Evolutionary conservation across 2,113 vertebrate genomes (phyloP).

Genomic region (Bufo bufo): DNA sequence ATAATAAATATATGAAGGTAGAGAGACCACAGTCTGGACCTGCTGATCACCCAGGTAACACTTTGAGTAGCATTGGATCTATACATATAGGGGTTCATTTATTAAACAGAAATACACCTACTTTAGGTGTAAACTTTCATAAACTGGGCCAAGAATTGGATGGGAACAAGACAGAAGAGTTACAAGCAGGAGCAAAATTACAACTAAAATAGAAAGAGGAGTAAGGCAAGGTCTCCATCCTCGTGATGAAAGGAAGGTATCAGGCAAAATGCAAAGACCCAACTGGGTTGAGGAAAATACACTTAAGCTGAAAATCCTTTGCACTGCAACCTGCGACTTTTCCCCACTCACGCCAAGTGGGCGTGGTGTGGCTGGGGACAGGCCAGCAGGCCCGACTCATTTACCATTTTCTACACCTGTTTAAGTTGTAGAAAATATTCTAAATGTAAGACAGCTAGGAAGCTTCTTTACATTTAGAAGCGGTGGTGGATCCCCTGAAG

Average conservation of each 20-base stretch:
- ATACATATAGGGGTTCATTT: too few species aligned
- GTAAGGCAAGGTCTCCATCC: neutral
- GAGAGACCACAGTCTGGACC: slow-evolving; percentile 63
- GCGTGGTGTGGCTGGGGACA: too few species aligned
- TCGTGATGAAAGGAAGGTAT: neutral
- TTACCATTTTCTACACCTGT: too few species aligned
- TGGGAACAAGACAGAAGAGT: neutral
- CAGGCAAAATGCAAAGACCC: neutral
- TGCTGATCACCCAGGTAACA: neutral
- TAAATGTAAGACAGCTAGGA: too few species aligned
- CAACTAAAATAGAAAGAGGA: neutral
- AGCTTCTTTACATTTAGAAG: too few species aligned
- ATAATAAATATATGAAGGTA: slow-evolving; percentile 78
- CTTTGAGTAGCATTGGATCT: neutral
- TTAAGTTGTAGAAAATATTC: too few species aligned
- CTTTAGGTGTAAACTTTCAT: neutral
- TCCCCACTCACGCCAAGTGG: too few species aligned
- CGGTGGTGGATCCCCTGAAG: too few species aligned
- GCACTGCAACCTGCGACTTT: too few species aligned
- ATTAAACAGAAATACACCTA: too few species aligned
- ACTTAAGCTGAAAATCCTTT: neutral
- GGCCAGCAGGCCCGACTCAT: too few species aligned
- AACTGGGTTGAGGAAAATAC: neutral
- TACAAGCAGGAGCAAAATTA: neutral
- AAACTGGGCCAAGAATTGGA: neutral